Evolutionary conservation across 1,140 invertebrate species (phyloP).

Genomic region (Anastrepha ludens): DNA sequence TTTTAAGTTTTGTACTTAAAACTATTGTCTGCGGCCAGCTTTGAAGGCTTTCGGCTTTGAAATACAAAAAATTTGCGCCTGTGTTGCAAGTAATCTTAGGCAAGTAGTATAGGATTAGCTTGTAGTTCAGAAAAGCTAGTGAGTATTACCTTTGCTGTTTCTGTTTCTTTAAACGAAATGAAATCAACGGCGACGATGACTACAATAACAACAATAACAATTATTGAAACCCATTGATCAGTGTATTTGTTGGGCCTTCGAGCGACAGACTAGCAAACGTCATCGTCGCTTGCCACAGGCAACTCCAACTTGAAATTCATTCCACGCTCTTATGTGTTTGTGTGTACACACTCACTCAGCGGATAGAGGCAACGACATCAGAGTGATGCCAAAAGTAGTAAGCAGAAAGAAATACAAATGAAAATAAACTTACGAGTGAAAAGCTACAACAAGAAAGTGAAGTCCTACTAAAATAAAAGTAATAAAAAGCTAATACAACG

Average conservation of each 20-base stretch:
- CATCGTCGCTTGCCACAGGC: neutral
- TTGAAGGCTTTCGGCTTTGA: too few relatives aligned
- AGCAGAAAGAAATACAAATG: neutral
- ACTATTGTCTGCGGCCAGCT: too few relatives aligned
- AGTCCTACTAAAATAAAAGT: neutral
- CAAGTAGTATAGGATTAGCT: too few relatives aligned
- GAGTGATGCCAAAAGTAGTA: conserved; percentile 10
- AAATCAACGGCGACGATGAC: too few relatives aligned
- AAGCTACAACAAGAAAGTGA: neutral
- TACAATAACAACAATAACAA: too few relatives aligned
- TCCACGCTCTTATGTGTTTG: neutral
- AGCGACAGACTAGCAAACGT: neutral
- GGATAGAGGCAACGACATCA: neutral
- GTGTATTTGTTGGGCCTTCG: neutral
- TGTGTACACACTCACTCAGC: neutral
- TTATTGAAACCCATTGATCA: neutral
- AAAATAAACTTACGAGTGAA: neutral
- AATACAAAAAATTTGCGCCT: too few relatives aligned
- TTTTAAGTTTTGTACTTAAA: too few relatives aligned
- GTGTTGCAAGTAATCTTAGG: too few relatives aligned
- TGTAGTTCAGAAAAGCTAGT: too few relatives aligned
- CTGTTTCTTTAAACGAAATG: too few relatives aligned
- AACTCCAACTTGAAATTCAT: neutral
- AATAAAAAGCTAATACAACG: neutral
- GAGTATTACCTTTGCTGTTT: too few relatives aligned